These are phyloP conservation scores for Tokudaia tokunoshimensis DNA, from an alignment of 2,797 vertebrate species.

Conservation along the genomic window DNA sequence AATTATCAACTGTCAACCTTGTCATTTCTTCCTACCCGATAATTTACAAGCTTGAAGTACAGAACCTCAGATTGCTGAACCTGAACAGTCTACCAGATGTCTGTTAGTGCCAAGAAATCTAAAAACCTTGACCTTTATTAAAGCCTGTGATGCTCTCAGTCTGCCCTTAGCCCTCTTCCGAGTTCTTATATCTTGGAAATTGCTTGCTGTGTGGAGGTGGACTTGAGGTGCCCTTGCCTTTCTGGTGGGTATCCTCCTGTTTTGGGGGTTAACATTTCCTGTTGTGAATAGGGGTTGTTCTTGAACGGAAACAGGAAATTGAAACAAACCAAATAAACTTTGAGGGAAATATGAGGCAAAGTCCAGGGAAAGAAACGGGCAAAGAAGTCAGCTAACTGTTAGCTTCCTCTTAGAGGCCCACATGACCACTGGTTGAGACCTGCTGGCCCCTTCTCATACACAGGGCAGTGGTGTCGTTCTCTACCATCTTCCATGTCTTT, in stretches of 20 bases:
- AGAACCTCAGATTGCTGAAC: neutral
- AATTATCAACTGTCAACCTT: neutral
- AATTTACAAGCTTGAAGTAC: neutral
- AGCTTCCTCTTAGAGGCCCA: neutral
- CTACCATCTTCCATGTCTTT: neutral
- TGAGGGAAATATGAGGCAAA: neutral
- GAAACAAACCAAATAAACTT: constrained; percentile 7
- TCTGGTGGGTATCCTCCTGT: neutral
- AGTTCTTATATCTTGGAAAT: neutral
- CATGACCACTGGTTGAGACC: neutral
- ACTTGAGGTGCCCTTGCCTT: neutral
- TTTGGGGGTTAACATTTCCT: neutral
- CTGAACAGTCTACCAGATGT: neutral
- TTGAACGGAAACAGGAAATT: constrained; percentile 16
- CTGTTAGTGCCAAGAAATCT: neutral
- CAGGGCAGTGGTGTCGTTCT: constrained; percentile 1
- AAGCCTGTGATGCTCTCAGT: neutral
- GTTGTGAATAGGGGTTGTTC: neutral
- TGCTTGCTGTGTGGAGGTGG: neutral
- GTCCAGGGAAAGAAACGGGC: neutral
- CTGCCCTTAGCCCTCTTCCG: neutral
- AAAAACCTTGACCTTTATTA: neutral
- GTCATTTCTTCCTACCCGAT: neutral
- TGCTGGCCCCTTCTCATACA: constrained; percentile 57
- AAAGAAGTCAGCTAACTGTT: neutral